Conservation (phyloP, 2,113 vertebrate species). For the Malaclemys terrapin region DNA sequence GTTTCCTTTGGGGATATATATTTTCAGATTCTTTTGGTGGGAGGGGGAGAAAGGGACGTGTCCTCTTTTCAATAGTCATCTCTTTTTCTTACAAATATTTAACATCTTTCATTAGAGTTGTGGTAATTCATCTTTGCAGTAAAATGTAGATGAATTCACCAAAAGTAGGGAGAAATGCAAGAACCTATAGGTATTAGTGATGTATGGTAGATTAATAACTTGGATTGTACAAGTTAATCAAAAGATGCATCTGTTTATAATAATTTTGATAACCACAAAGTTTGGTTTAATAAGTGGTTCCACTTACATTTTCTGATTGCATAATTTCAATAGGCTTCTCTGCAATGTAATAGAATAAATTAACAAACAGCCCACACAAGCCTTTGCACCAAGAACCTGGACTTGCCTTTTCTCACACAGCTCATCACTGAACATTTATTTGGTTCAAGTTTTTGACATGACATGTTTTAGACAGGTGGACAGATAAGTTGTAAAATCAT, state of each 20-base stretch:
- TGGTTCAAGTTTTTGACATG: background rate
- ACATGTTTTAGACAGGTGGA: background rate
- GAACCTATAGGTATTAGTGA: background rate
- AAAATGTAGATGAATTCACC: background rate
- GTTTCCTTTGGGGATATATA: accelerated
- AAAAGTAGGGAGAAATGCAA: background rate
- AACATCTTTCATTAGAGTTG: accelerated
- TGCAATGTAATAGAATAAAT: background rate
- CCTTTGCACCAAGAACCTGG: background rate
- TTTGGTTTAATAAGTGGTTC: background rate
- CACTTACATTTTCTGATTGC: background rate
- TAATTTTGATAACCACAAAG: background rate
- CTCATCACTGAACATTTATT: accelerated
- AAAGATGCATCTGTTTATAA: background rate
- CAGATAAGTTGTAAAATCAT: accelerated
- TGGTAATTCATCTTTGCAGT: accelerated
- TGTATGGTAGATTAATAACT: accelerated
- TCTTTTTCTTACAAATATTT: accelerated
- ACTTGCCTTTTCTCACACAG: accelerated
- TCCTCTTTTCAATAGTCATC: accelerated
- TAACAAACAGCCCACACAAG: background rate
- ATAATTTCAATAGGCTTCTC: background rate
- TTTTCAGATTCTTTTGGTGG: background rate
- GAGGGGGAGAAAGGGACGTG: accelerated
- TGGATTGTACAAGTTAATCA: accelerated